Base-by-base conservation (phyloP, 2,113 vertebrate genomes). In the Indicator maculatus region DNA sequence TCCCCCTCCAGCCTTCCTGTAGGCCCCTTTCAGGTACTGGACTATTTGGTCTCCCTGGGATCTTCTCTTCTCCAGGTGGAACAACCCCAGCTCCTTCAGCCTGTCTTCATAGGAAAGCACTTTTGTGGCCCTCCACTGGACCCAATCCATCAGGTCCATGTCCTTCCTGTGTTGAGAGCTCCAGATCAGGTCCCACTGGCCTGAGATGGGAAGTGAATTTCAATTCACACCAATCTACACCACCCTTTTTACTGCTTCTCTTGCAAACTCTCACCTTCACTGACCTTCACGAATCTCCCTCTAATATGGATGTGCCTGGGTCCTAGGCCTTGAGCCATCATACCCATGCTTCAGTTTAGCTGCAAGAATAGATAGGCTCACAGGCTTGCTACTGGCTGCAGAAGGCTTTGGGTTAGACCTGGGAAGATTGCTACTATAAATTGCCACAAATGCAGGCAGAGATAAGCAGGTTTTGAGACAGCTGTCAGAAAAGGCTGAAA, bases 251-350 rank as follows among this genome's bases (percentile, higher is more conserved):
- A 21, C 16, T 26, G 19, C 5, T 65, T 38, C 63, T 58, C 58
- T 44, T 47, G 61, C 52, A 58, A 30, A 39, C 17, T 38, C 27
- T 18, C 28, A 8, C 50, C 21, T 24, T 79, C 28, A 50, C 18
- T 39, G 52, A 69, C 50, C 36, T 59, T 50, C 38, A 41, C 38
- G 11, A 11, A 84, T 18, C 13, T 69, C 18, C 15, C 18, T 52
- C 33, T 53, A 12, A 16, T 17, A 13, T 1, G 6, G 14, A 56
- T 1, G 0, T 16, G 17, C 10, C 11, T 16, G 9, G 8, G 12
- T 30, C 16, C 30, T 9, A 11, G 16, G 7, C 11, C 28, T 27
- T 50, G 56, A 39, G 39, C 21, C 3, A 0, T 55, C 24, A 17
- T 11, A 33, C 10, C 31, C 2, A 0, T 30, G 11, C 52, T 66